These are phyloP conservation scores for Epinephelus malabaricus DNA, from an alignment of 2,797 vertebrate genomes.

Conservation along the genomic window DNA sequence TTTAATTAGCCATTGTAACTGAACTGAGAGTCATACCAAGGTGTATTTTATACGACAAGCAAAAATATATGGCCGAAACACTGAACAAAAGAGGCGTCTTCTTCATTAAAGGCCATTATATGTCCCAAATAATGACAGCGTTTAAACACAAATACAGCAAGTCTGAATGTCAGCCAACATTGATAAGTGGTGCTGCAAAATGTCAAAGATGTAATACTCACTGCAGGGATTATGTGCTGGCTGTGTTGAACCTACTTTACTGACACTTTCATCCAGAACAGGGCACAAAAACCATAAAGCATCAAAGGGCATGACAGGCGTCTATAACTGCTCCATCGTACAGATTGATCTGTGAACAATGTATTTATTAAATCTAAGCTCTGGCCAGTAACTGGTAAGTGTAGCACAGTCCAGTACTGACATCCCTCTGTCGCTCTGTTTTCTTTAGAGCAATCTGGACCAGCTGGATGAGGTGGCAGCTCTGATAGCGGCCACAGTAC, in stretches of 20 bases:
- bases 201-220: no score
- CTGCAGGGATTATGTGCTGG: no score
- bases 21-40: background rate
- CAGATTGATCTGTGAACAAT: no score
- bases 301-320: no score
- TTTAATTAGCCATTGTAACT: background rate
- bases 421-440: background rate
- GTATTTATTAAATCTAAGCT: no score
- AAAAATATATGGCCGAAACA: no score
- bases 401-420: background rate
- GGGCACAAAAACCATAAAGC: background rate
- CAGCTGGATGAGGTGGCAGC: slow-evolving; percentile 94
- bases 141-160: background rate
- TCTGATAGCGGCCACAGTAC: slow-evolving; percentile 94
- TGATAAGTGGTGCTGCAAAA: no score
- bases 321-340: no score
- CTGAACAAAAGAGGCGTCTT: background rate
- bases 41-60: no score
- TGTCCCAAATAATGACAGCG: background rate
- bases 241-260: background rate
- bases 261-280: background rate
- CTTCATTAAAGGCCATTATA: background rate
- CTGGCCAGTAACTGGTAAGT: background rate
- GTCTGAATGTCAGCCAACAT: background rate
- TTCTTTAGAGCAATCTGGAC: slow-evolving; percentile 90